Conservation (phyloP, 1,140 invertebrate species). For the Cotesia glomerata region DNA sequence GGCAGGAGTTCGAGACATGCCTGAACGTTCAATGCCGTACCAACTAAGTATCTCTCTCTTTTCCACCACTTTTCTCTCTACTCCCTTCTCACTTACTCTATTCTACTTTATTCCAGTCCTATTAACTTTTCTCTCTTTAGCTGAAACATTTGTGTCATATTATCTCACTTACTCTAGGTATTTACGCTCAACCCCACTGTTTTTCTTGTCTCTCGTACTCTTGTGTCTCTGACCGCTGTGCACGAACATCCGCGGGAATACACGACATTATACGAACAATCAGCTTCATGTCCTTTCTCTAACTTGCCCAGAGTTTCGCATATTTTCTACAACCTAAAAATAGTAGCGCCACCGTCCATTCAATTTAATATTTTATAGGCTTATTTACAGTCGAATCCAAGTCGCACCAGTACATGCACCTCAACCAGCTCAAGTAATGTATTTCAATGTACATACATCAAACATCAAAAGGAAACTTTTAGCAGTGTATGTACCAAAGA, state of each 20-base stretch:
- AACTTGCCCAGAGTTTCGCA: conserved; percentile 31
- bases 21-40: conserved; percentile 53
- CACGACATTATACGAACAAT: conserved; percentile 36
- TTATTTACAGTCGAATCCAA: not conserved
- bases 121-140: conserved; percentile 11
- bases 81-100: conserved; percentile 22
- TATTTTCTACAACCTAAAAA: conserved; percentile 42
- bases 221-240: conserved; percentile 55
- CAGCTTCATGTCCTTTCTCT: conserved; percentile 42
- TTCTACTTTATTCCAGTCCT: not conserved
- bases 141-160: not conserved
- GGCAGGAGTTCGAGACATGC: conserved; percentile 58
- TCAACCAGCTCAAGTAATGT: conserved; percentile 1
- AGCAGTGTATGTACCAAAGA: not conserved
- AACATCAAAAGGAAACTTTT: not conserved
- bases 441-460: not conserved
- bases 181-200: not conserved
- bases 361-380: not conserved
- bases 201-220: conserved; percentile 30
- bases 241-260: conserved; percentile 50
- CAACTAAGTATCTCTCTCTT: conserved; percentile 27
- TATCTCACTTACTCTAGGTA: conserved; percentile 14
- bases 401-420: conserved; percentile 28
- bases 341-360: conserved; percentile 42
- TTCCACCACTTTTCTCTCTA: conserved; percentile 5